Percentiles rank a stretch among this genome's conserved stretches.
Conservation (phyloP, 2,113 vertebrate species). For the Odobenus rosmarus region DNA sequence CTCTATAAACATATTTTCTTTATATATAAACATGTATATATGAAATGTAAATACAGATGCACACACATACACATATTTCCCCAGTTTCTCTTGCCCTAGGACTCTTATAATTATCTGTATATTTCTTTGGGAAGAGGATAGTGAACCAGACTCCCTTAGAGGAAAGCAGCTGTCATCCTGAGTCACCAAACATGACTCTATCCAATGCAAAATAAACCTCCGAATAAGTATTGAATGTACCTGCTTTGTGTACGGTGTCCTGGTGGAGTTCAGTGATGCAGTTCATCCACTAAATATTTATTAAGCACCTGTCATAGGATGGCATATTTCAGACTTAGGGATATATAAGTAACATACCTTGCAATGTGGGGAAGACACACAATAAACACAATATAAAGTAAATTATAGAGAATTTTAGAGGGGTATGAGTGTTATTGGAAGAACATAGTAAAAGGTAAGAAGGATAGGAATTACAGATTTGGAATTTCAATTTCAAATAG, state of each 20-base stretch:
- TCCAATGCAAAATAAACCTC: not conserved
- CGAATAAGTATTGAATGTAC: not conserved
- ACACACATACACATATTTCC: not conserved
- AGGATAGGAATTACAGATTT: not conserved
- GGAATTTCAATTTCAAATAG: not conserved
- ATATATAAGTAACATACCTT: not conserved
- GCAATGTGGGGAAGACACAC: not conserved
- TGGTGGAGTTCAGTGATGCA: not conserved
- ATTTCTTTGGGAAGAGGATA: not conserved
- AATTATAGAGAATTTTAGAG: not conserved
- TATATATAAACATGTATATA: not conserved
- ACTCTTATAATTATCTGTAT: not conserved
- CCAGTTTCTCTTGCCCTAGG: not conserved
- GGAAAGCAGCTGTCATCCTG: not conserved
- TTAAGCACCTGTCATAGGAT: not conserved
- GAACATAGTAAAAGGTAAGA: not conserved
- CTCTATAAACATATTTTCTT: not conserved
- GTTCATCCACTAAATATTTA: not conserved
- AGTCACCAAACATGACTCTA: not conserved
- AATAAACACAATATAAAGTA: not conserved
- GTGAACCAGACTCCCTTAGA: not conserved
- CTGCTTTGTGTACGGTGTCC: not conserved
- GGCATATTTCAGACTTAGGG: not conserved
- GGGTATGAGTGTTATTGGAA: not conserved
- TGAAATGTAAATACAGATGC: rapidly evolving